These are phyloP conservation scores for Sturnus vulgaris DNA, from an alignment of 2,113 vertebrate genomes.

Conservation along the genomic window DNA sequence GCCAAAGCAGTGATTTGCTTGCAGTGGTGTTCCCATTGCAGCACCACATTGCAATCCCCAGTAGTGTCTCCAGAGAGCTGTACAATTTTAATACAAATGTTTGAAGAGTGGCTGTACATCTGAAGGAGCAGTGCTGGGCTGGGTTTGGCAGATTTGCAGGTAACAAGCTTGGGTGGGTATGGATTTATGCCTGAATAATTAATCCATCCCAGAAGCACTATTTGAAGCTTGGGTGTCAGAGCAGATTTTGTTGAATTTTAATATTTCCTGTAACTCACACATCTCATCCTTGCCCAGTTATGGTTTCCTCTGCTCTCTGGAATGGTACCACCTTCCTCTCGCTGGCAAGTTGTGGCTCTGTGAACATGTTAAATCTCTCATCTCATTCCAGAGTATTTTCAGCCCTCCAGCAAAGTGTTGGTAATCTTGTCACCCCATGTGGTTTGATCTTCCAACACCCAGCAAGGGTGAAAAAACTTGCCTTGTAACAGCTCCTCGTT, in stretches of 20 bases:
- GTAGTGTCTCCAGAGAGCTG: background rate
- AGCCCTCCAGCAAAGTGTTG: constrained; percentile 46
- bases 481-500: constrained; percentile 9
- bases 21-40: background rate
- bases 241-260: constrained; percentile 52
- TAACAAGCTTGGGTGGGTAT: constrained; percentile 15
- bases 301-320: background rate
- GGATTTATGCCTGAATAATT: constrained; percentile 50
- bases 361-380: constrained; percentile 19
- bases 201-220: constrained; percentile 17
- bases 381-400: constrained; percentile 44
- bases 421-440: constrained; percentile 24
- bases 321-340: background rate
- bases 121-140: background rate
- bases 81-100: background rate
- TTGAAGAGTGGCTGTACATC: background rate
- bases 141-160: constrained; percentile 19
- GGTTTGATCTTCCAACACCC: constrained; percentile 35
- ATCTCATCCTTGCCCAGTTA: background rate
- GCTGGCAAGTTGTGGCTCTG: background rate
- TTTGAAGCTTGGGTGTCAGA: constrained; percentile 43
- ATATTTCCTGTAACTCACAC: constrained; percentile 35
- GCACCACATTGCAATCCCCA: background rate
- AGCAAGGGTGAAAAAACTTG: background rate
- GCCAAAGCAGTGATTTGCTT: background rate